phyloP scores from a whole-genome alignment of 2,113 vertebrate species.

The Podiceps cristatus region DNA sequence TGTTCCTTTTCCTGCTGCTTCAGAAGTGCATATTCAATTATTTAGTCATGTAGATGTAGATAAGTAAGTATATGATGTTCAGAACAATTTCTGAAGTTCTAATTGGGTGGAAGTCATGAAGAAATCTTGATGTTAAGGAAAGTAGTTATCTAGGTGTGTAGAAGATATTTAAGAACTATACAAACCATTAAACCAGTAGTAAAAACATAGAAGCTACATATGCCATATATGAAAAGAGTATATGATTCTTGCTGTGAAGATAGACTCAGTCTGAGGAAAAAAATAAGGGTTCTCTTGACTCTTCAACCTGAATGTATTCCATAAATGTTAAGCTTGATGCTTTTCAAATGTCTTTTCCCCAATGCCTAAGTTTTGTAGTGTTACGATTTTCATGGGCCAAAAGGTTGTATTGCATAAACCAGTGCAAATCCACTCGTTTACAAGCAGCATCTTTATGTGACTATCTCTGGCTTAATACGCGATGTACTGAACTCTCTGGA shows the following conservation, averaged over 20 bases:
- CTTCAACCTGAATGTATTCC: neutral
- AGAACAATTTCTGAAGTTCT: neutral
- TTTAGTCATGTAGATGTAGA: neutral
- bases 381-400: neutral
- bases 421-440: neutral
- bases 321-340: neutral
- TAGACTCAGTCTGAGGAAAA: neutral
- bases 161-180: neutral
- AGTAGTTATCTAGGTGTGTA: neutral
- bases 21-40: neutral
- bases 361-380: neutral
- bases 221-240: neutral
- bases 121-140: neutral
- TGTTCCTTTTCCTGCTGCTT: neutral
- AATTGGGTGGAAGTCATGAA: neutral
- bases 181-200: neutral
- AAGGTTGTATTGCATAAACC: neutral
- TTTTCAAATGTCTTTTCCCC: neutral
- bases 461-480: neutral
- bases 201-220: neutral
- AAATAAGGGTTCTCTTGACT: rapidly evolving
- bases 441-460: rapidly evolving
- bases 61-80: neutral
- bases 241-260: neutral
- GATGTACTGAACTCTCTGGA: neutral